Evolutionary conservation across 2,113 vertebrate species (phyloP), one percentile per base, ranked within the genome.

Genomic region (Campylorhamphus procurvoides): DNA sequence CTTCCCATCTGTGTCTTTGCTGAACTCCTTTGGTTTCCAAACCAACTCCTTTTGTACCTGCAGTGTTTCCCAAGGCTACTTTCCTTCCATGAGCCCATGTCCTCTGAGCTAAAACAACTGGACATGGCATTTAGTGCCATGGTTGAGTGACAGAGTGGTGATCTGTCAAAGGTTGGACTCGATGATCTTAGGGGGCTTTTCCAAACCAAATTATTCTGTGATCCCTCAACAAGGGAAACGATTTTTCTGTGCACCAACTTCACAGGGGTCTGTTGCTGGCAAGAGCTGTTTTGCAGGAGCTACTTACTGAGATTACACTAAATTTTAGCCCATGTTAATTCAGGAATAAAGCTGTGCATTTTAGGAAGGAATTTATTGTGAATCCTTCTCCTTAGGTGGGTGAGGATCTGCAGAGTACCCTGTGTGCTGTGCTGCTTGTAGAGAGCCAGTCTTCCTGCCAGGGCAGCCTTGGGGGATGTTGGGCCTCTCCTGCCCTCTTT

Each of bases 261-360:
- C 0, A 0, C 6, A 31, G 18, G 4, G 1, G 9, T 22, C 25
- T 67, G 18, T 20, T 3, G 2, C 6, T 4, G 4, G 40, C 3
- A 1, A 44, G 35, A 67, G 15, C 12, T 39, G 35, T 24, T 93
- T 66, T 46, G 39, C 39, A 74, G 83, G 73, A 78, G 33, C 37
- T 66, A 1, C 60, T 78, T 50, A 14, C 17, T 60, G 88, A 88
- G 71, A 20, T 83, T 18, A 28, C 24, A 53, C 33, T 72, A 12
- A 59, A 29, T 72, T 89, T 62, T 77, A 93, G 35, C 56, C 35
- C 3, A 0, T 28, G 13, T 47, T 82, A 72, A 46, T 77, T 68
- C 42, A 60, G 52, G 58, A 78, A 39, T 82, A 60, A 59, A 75
- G 33, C 52, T 52, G 49, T 12, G 37, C 20, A 10, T 40, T 81